phyloP scores from a whole-genome alignment of 1,140 invertebrate species.

The Oscheius sp. region DNA sequence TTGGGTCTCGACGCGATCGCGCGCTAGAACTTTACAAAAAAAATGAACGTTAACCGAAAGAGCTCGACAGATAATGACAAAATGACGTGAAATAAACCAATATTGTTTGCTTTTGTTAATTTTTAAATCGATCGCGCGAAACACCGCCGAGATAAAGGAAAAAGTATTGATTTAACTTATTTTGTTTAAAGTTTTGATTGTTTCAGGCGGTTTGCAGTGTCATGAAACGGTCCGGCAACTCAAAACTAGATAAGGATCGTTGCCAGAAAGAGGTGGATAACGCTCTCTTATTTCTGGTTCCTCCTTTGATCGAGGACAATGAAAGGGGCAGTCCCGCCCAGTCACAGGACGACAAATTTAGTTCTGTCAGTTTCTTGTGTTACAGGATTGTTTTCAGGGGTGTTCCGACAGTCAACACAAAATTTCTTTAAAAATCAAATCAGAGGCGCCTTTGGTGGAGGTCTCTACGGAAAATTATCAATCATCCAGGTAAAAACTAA shows the following conservation, averaged over 20 bases:
- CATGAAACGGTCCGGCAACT: neutral
- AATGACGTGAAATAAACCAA: no score
- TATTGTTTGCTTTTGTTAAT: no score
- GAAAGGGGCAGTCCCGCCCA: neutral
- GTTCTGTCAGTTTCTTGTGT: neutral
- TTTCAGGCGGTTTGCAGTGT: neutral
- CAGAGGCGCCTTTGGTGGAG: neutral
- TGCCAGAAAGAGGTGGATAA: neutral
- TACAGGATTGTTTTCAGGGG: neutral
- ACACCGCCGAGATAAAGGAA: neutral
- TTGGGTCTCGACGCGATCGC: no score
- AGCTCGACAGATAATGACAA: no score
- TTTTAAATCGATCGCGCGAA: no score
- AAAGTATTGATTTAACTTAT: no score
- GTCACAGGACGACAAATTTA: neutral
- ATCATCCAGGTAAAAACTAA: neutral
- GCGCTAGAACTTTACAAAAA: no score
- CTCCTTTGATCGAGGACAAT: neutral
- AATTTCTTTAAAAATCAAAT: neutral
- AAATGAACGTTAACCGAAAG: no score
- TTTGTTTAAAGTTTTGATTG: no score
- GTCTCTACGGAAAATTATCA: neutral
- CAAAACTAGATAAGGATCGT: slow-evolving; percentile 7
- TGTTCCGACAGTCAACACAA: neutral
- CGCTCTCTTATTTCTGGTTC: slow-evolving; percentile 13